phyloP scores from a whole-genome alignment of 2,797 vertebrate species.

The Gadopsis marmoratus region DNA sequence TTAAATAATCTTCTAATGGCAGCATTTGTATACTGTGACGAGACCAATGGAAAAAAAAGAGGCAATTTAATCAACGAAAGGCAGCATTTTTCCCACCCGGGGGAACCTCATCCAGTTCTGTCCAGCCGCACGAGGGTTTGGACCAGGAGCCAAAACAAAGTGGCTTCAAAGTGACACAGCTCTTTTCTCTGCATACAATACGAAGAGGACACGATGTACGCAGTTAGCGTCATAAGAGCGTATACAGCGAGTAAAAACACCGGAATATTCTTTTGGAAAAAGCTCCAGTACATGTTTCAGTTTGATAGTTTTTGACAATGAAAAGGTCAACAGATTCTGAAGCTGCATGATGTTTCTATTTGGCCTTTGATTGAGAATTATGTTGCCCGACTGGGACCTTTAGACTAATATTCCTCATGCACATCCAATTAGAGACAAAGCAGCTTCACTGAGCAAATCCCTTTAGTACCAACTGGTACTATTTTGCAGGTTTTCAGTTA shows the following conservation, averaged over 20 bases:
- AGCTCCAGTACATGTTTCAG: not conserved
- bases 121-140: not conserved
- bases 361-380: slow-evolving; percentile 15
- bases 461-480: not conserved
- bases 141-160: not conserved
- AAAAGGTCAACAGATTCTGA: slow-evolving; percentile 20
- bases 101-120: not conserved
- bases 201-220: not conserved
- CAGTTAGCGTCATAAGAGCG: not conserved
- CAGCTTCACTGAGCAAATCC: not conserved
- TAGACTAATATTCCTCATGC: not conserved
- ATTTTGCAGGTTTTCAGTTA: not conserved
- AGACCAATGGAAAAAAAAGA: not conserved
- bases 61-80: not conserved
- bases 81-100: too few relatives aligned
- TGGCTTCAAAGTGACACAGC: not conserved
- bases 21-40: too few relatives aligned
- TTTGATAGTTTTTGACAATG: not conserved
- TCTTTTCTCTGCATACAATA: not conserved
- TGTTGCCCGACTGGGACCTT: slow-evolving; percentile 19
- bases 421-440: not conserved
- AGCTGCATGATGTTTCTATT: slow-evolving; percentile 2
- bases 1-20: not conserved
- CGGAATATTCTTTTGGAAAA: not conserved
- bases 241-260: too few relatives aligned